These are phyloP conservation scores for Squalus acanthias DNA, from an alignment of 2,797 vertebrate species.

Conservation along the genomic window DNA sequence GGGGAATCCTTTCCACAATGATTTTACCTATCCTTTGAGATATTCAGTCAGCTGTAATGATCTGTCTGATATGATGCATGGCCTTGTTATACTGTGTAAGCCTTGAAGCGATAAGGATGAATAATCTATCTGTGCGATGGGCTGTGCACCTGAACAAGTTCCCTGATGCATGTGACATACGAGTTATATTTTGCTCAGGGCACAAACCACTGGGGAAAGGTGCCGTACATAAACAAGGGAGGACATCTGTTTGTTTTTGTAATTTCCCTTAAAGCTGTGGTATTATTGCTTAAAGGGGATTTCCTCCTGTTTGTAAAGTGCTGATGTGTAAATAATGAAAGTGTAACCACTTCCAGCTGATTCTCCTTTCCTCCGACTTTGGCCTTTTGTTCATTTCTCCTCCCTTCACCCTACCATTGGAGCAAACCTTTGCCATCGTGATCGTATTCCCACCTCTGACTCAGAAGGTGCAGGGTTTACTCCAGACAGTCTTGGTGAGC, in stretches of 20 bases:
- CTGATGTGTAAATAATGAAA: background rate
- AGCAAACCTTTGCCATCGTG: background rate
- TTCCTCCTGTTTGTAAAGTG: background rate
- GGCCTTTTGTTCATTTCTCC: background rate
- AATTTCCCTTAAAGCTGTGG: background rate
- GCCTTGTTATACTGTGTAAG: conserved; percentile 4
- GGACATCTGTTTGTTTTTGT: conserved; percentile 16
- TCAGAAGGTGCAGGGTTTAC: background rate
- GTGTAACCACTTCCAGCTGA: background rate
- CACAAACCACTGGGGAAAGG: background rate
- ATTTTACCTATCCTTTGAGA: background rate
- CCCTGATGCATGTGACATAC: background rate
- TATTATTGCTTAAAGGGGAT: background rate
- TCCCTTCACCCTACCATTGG: background rate
- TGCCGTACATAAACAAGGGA: background rate
- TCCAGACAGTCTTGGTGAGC: background rate
- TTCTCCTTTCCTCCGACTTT: background rate
- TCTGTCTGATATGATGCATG: conserved; percentile 27
- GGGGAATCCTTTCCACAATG: background rate
- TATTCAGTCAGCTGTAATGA: conserved; percentile 21
- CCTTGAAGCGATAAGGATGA: background rate
- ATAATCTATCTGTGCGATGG: background rate
- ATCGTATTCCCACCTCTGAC: background rate
- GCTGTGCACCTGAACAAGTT: background rate
- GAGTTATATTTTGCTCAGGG: background rate